A percentile compares a stretch with the other conserved stretches of the same genome.
Evolutionary conservation across 2,888 invertebrate genomes (phyloP).

Genomic region (Torymus tubicola): DNA sequence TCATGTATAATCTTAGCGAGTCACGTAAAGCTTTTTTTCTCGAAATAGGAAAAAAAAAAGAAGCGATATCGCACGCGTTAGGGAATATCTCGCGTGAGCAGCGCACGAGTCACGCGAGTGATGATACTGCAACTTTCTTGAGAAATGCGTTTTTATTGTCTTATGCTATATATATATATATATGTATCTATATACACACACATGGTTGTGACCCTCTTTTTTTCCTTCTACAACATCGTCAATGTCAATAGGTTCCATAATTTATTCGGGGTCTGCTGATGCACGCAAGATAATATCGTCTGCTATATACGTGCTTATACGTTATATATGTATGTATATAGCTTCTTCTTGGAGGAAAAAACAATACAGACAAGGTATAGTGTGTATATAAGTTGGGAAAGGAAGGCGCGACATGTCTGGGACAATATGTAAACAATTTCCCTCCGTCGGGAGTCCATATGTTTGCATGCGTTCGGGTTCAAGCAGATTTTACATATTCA

Average conservation of each 20-base stretch:
- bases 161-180: neutral
- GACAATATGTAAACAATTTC: slow-evolving; percentile 30
- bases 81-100: neutral
- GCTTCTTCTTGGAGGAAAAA: no score
- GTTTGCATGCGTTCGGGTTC: neutral
- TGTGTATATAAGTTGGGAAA: neutral
- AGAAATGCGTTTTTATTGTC: slow-evolving; percentile 25
- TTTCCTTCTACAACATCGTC: neutral
- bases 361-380: no score
- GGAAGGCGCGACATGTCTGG: neutral
- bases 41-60: neutral
- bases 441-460: neutral
- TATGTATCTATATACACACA: neutral
- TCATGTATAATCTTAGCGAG: slow-evolving; percentile 21
- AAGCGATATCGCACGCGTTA: neutral
- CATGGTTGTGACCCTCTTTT: no score
- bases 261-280: neutral
- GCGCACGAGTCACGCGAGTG: neutral
- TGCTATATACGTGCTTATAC: no score
- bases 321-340: no score
- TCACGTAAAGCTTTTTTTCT: slow-evolving; percentile 8
- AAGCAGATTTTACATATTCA: slow-evolving; percentile 31
- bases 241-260: neutral
- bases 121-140: slow-evolving; percentile 26
- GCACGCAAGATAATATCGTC: no score